Conservation (phyloP, 2,888 invertebrate species). For the Heliconius ismenius region DNA sequence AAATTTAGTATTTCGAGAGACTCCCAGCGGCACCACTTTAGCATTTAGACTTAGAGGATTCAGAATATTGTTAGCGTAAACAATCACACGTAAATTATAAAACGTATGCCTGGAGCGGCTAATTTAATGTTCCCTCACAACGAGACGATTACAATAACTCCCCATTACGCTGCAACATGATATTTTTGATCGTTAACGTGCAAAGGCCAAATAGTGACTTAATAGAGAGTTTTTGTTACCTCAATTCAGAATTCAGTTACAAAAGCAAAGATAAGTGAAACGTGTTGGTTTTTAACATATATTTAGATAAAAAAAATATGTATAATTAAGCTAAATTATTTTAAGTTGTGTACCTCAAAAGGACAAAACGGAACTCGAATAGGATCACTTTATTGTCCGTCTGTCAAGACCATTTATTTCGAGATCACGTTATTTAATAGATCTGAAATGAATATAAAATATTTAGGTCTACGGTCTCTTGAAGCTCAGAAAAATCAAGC, state of each 20-base stretch:
- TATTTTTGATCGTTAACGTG: slow-evolving; percentile 40
- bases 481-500: too few relatives aligned
- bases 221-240: slow-evolving; percentile 18
- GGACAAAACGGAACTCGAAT: too few relatives aligned
- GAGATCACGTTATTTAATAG: too few relatives aligned
- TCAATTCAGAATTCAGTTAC: background rate
- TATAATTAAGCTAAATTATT: too few relatives aligned
- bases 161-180: slow-evolving; percentile 36
- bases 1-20: slow-evolving; percentile 11
- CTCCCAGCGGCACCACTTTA: slow-evolving; percentile 3
- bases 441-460: too few relatives aligned
- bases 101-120: slow-evolving; percentile 41
- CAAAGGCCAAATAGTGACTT: slow-evolving; percentile 36
- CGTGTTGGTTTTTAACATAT: background rate
- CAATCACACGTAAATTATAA: slow-evolving; percentile 43
- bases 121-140: slow-evolving; percentile 43
- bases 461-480: too few relatives aligned
- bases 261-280: background rate
- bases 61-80: slow-evolving; percentile 39
- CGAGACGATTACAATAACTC: slow-evolving; percentile 38
- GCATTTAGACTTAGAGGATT: slow-evolving; percentile 23
- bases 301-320: background rate
- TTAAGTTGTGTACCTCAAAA: too few relatives aligned
- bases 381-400: too few relatives aligned
- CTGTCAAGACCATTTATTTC: too few relatives aligned